Evolutionary conservation across 2,797 vertebrate genomes (phyloP).

Genomic region (Orientallactaga sibirica): DNA sequence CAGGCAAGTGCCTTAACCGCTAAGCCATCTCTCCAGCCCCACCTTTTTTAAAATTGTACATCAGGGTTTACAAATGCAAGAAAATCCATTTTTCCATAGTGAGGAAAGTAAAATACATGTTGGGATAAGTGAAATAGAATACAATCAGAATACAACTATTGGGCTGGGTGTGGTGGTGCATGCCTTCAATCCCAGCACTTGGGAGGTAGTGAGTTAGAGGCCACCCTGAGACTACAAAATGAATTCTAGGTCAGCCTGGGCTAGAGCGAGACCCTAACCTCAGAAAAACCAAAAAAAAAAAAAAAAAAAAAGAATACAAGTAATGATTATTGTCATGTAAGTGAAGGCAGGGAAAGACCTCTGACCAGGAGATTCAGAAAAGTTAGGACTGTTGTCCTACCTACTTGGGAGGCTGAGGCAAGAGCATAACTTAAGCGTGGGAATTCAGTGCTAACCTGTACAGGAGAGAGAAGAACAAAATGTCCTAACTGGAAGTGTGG

Average conservation of each 20-base stretch:
- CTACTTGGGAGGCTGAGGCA: background rate
- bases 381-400: background rate
- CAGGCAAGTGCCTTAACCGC: too few species aligned
- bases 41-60: background rate
- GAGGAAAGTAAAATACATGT: constrained; percentile 54
- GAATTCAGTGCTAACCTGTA: background rate
- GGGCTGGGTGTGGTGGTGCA: too few species aligned
- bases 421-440: background rate
- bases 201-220: too few species aligned
- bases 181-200: too few species aligned
- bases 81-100: constrained; percentile 51
- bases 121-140: background rate
- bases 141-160: background rate
- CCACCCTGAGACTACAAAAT: too few species aligned
- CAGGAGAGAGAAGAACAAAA: background rate
- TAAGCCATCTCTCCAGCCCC: too few species aligned
- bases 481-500: background rate
- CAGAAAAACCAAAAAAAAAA: background rate
- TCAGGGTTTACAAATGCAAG: constrained; percentile 29
- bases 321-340: background rate
- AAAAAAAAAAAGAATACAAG: background rate
- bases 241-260: too few species aligned
- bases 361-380: constrained; percentile 20
- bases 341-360: background rate
- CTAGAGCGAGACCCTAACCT: too few species aligned